Evolutionary conservation across 2,888 invertebrate species (phyloP).

Genomic region (Pandemis heparana): DNA sequence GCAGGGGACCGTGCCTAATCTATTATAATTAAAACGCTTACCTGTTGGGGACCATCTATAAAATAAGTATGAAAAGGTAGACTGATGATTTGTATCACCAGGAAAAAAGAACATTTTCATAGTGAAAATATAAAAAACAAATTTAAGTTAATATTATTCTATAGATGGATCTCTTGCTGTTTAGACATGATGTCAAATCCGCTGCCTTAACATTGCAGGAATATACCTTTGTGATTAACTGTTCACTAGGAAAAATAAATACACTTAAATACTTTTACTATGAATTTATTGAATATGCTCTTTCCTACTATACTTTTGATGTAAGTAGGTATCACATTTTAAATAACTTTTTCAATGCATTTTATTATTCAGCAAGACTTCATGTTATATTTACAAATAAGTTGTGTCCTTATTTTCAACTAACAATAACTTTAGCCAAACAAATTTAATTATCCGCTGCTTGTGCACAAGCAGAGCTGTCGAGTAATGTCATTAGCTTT

Average conservation of each 20-base stretch:
- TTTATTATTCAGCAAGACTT: slow-evolving; percentile 26
- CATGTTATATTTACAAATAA: slow-evolving; percentile 39
- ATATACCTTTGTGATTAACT: not conserved
- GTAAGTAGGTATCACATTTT: slow-evolving; percentile 40
- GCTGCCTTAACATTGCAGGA: not conserved
- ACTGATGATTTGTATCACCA: not conserved
- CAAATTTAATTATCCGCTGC: slow-evolving; percentile 9
- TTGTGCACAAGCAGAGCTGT: slow-evolving; percentile 19
- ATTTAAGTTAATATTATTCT: not conserved
- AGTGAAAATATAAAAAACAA: not conserved
- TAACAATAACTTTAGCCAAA: slow-evolving; percentile 18
- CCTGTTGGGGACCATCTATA: not conserved
- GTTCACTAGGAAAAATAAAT: slow-evolving; percentile 6
- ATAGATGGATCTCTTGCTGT: not conserved
- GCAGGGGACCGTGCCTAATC: not conserved
- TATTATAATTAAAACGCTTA: not conserved
- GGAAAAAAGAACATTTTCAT: not conserved
- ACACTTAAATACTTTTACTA: slow-evolving; percentile 37
- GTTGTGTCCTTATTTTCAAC: slow-evolving; percentile 19
- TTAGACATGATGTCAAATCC: not conserved
- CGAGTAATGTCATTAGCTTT: slow-evolving; percentile 22
- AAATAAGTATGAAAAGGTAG: not conserved
- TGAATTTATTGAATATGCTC: slow-evolving; percentile 42
- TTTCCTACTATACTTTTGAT: slow-evolving; percentile 34
- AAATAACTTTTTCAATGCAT: slow-evolving; percentile 34